Conservation (phyloP, 2,888 invertebrate genomes). For the Hypena proboscidalis region DNA sequence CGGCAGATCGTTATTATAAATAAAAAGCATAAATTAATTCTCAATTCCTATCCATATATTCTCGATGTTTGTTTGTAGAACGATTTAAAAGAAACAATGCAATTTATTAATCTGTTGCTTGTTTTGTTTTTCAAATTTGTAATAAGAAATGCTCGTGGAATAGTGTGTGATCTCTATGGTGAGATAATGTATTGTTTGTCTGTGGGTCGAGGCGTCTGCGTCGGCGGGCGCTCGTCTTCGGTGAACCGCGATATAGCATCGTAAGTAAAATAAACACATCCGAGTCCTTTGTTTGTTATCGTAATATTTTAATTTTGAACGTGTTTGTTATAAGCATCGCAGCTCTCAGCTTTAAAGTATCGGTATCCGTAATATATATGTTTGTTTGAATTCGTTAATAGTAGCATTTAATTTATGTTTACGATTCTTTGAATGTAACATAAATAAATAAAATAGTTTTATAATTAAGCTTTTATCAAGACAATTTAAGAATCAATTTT, state of each 20-base stretch:
- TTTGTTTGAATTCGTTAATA: slow-evolving; percentile 42
- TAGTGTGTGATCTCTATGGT: too few species aligned
- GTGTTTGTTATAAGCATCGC: slow-evolving; percentile 61
- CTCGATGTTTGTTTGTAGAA: slow-evolving; percentile 29
- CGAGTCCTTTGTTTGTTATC: slow-evolving; percentile 70
- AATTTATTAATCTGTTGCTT: slow-evolving; percentile 40
- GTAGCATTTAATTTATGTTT: slow-evolving; percentile 33
- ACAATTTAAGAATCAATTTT: too few species aligned
- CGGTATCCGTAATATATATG: slow-evolving; percentile 36
- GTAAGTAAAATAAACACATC: slow-evolving; percentile 62
- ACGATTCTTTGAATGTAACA: slow-evolving; percentile 11
- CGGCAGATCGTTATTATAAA: slow-evolving; percentile 28
- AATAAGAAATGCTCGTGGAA: slow-evolving; percentile 39
- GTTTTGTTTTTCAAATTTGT: slow-evolving; percentile 29
- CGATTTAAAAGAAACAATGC: slow-evolving; percentile 30
- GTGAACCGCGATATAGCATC: slow-evolving; percentile 61
- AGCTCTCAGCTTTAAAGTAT: slow-evolving; percentile 66
- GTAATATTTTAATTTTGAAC: slow-evolving; percentile 75
- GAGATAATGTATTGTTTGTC: slow-evolving; percentile 40
- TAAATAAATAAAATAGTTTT: too few species aligned
- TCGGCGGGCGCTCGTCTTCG: slow-evolving; percentile 57
- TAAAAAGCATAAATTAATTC: slow-evolving; percentile 27
- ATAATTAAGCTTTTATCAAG: too few species aligned
- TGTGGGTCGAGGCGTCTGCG: background rate
- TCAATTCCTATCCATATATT: slow-evolving; percentile 27